These are phyloP conservation scores for Apamea crenata DNA, from an alignment of 2,888 invertebrate species.

Conservation along the genomic window DNA sequence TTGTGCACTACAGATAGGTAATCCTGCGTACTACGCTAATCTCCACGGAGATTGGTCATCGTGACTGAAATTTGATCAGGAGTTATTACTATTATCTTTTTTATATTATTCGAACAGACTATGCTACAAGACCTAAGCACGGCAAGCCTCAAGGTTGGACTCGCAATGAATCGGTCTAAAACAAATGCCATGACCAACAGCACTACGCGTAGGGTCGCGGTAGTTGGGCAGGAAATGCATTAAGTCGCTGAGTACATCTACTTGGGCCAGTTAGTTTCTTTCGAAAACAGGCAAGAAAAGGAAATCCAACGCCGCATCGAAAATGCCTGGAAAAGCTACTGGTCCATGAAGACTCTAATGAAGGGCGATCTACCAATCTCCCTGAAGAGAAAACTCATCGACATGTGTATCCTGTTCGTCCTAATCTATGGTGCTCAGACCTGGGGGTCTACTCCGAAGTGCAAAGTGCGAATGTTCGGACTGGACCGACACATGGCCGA, in stretches of 20 bases:
- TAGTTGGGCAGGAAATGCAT: neutral
- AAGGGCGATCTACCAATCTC: neutral
- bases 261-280: neutral
- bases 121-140: neutral
- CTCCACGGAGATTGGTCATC: neutral
- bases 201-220: neutral
- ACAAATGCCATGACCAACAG: neutral
- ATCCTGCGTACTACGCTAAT: neutral
- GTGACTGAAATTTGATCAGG: neutral
- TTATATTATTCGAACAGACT: neutral
- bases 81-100: neutral
- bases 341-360: neutral
- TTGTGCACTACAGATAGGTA: neutral
- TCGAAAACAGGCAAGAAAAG: neutral
- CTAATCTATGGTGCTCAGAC: neutral
- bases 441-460: too few relatives aligned
- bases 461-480: too few relatives aligned
- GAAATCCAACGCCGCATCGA: neutral
- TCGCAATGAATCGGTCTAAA: neutral
- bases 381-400: neutral
- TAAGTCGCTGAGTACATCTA: neutral
- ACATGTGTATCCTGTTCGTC: neutral
- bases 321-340: neutral
- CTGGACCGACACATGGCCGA: too few relatives aligned
- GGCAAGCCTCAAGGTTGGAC: neutral